Base-by-base conservation (phyloP, 1,140 invertebrate genomes). In the Drosophila albomicans region DNA sequence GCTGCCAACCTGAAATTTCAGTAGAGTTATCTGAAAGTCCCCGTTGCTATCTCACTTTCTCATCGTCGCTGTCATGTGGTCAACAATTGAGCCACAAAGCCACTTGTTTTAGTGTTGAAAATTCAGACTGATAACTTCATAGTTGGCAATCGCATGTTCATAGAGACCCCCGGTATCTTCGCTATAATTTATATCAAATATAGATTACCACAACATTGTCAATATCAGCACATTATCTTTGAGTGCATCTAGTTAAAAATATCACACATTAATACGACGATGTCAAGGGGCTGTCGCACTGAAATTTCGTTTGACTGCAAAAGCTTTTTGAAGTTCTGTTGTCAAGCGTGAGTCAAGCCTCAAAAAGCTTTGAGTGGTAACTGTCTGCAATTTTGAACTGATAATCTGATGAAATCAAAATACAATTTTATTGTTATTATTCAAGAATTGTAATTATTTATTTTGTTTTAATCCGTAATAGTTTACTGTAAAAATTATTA, bases 401-500 rank as follows among this genome's bases (percentile, higher is more conserved):
- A 41, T 41, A 41, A 41, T n/a, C 13, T 7, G 7, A 20, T 20
- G 11, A 6, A 20, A 11, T 8, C 10, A 16, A 48, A 56, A 56
- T 32, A 30, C 16, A 15, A 15, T 38, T 5, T 8, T 38, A 10
- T 4, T 49, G 16, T 45, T 62, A 65, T 78, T 56, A 71, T 81
- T 63, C 51, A 79, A 71, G 65, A 65, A 67, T 79, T 79, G 77
- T 16, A 66, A 79, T 78, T 71, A 67, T 73, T 75, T 70, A 62
- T 72, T 45, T 61, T 63, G 67, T 70, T 66, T 71, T 58, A 46
- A 61, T 68, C 51, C 56, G 54, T 69, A 78, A 76, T 41, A n/a
- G 51, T 74, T 82, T 81, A 81, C 71, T 81, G 81, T 88, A 84
- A 73, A 88, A 84, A 78, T 81, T 84, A 88, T 89, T 58, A 78